These are phyloP conservation scores for Hassar affinis DNA, from an alignment of 2,113 vertebrate species.

Conservation along the genomic window DNA sequence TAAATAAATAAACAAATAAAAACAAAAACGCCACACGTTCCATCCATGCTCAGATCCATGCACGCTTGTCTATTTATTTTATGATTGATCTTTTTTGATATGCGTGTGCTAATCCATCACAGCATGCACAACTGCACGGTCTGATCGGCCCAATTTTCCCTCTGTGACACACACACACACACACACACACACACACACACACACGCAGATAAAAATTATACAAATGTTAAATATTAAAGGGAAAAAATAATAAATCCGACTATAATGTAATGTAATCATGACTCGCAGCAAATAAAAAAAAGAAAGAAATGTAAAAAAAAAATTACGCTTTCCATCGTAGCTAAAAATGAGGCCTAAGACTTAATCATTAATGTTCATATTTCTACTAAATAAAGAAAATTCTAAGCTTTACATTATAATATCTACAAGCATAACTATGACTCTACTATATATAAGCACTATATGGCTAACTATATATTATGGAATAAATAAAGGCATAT, in stretches of 20 bases:
- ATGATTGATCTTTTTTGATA: slow-evolving; percentile 5
- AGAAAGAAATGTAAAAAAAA: not conserved
- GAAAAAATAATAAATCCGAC: not conserved
- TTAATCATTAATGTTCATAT: not conserved
- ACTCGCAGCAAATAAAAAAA: not conserved
- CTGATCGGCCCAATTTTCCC: slow-evolving; percentile 12
- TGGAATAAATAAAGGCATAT: not conserved
- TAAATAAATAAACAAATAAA: not conserved
- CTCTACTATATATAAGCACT: not conserved
- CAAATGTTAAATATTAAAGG: not conserved
- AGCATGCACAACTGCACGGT: slow-evolving; percentile 26
- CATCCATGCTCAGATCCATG: not conserved
- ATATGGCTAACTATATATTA: not conserved
- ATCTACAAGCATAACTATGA: too few species aligned
- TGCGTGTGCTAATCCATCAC: slow-evolving; percentile 6
- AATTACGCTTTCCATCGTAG: not conserved
- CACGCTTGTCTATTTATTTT: not conserved
- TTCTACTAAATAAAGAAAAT: not conserved
- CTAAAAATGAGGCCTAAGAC: not conserved
- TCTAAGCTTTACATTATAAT: not conserved
- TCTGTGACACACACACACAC: not conserved
- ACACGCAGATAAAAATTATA: not conserved
- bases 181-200: too few species aligned
- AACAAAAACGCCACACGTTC: too few species aligned
- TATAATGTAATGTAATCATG: not conserved